Percentiles rank a stretch among this genome's conserved stretches.
Conservation (phyloP, 2,113 vertebrate species). For the Lagopus leucura region DNA sequence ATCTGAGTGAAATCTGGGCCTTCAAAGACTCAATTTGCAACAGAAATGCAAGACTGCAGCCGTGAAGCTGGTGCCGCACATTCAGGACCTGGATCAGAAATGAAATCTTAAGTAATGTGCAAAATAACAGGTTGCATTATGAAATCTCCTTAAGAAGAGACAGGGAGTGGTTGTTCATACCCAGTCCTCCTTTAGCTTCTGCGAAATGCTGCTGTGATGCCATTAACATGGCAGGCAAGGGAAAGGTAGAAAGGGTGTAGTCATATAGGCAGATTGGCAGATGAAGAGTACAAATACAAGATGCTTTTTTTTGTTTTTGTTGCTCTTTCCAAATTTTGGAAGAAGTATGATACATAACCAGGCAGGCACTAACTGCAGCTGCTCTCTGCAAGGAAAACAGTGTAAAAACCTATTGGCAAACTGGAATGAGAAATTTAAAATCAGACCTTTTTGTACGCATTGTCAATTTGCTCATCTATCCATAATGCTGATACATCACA, state of each 20-base stretch:
- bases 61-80: background rate
- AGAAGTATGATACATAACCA: background rate
- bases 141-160: background rate
- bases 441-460: background rate
- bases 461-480: background rate
- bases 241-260: background rate
- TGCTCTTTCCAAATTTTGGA: background rate
- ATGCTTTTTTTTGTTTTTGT: background rate
- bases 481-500: background rate
- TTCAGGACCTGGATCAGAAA: background rate
- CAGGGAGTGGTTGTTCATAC: background rate
- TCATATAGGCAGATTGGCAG: background rate
- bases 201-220: background rate
- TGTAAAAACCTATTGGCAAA: background rate
- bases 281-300: background rate
- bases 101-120: background rate
- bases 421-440: background rate
- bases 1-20: background rate
- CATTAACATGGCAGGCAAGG: background rate
- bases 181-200: background rate
- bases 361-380: background rate
- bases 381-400: background rate
- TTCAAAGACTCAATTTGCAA: background rate
- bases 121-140: background rate
- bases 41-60: background rate